Evolutionary conservation across 92 coral and sea anemone genomes (phyloP).

Genomic region (Zoanthus solanderi): DNA sequence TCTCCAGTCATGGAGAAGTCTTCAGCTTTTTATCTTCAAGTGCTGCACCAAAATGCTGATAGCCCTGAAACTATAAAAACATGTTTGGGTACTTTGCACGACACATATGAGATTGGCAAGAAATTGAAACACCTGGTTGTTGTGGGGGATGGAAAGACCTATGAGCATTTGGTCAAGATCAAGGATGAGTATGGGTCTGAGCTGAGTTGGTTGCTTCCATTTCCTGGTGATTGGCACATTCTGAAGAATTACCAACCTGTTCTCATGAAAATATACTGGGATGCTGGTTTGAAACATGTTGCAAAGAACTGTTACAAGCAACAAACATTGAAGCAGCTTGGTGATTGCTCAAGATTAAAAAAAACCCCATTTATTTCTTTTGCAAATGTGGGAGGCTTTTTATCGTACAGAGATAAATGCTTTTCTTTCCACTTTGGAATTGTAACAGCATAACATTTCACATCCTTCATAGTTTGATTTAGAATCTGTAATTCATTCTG

Average conservation of each 20-base stretch:
- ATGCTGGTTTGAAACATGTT: conserved; percentile 26
- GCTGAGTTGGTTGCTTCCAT: conserved; percentile 26
- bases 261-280: conserved; percentile 15
- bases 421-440: neutral
- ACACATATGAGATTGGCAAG: neutral
- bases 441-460: neutral
- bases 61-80: conserved; percentile 24
- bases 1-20: conserved; percentile 12
- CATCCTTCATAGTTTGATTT: neutral
- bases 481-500: conserved; percentile 2
- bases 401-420: conserved; percentile 1
- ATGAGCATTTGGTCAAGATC: conserved; percentile 20
- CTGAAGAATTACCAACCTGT: conserved; percentile 19
- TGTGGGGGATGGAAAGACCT: conserved; percentile 31
- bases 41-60: conserved; percentile 9
- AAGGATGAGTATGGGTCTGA: conserved; percentile 5
- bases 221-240: conserved; percentile 36
- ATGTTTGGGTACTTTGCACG: conserved; percentile 14
- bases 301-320: conserved; percentile 8
- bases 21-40: conserved; percentile 16
- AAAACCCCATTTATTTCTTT: neutral
- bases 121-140: conserved; percentile 18
- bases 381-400: conserved; percentile 18
- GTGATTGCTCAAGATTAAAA: neutral
- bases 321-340: neutral